Conservation (phyloP, 2,113 vertebrate genomes). For the Protomyctophum bolini region DNA sequence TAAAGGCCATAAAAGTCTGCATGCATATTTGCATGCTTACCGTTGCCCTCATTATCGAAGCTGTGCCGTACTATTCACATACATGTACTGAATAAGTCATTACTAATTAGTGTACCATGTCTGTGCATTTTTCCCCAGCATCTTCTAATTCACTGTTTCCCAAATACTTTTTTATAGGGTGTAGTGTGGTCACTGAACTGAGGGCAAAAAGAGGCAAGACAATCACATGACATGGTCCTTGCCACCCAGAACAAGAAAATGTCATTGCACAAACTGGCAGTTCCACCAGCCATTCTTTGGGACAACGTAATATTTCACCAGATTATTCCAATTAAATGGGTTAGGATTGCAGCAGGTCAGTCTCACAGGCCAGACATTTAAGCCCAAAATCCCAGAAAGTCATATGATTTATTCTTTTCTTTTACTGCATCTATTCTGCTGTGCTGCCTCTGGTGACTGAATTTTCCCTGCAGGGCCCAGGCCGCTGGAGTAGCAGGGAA, state of each 20-base stretch:
- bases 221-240: too few relatives aligned
- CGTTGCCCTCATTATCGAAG: not conserved
- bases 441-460: too few relatives aligned
- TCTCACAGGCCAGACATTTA: not conserved
- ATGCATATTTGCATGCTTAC: not conserved
- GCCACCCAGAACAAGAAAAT: too few relatives aligned
- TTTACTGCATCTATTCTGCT: too few relatives aligned
- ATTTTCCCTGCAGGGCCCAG: too few relatives aligned
- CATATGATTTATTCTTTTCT: not conserved
- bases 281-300: not conserved
- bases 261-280: too few relatives aligned
- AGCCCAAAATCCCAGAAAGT: not conserved
- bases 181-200: too few relatives aligned
- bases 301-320: slow-evolving; percentile 1
- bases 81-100: slow-evolving; percentile 12
- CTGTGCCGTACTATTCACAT: not conserved
- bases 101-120: slow-evolving; percentile 8
- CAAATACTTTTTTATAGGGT: not conserved
- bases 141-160: not conserved
- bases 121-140: not conserved
- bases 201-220: too few relatives aligned
- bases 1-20: not conserved
- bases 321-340: slow-evolving; percentile 3
- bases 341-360: too few relatives aligned
- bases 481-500: too few relatives aligned